phyloP scores from a whole-genome alignment of 1,140 invertebrate genomes.

The Aphis gossypii region DNA sequence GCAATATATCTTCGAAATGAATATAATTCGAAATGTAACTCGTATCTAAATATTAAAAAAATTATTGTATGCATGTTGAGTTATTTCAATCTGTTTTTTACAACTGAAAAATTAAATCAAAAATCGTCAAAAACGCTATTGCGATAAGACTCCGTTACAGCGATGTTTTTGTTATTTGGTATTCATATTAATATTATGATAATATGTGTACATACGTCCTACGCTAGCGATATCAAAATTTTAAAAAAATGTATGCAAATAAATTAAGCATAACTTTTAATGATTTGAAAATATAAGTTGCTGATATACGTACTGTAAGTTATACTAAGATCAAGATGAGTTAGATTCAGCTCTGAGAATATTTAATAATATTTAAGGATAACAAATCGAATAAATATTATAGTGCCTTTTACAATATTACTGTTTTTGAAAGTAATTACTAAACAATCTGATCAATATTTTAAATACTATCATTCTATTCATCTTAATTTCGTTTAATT shows the following conservation, averaged over 20 bases:
- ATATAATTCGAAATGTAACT: neutral
- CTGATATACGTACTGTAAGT: neutral
- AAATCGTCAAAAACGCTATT: neutral
- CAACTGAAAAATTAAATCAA: neutral
- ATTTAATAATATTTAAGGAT: neutral
- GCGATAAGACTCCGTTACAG: neutral
- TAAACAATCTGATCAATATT: conserved; percentile 15
- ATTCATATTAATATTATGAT: neutral
- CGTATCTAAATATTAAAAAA: neutral
- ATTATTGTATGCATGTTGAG: neutral
- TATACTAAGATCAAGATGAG: neutral
- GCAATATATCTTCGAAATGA: neutral
- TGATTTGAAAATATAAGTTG: neutral
- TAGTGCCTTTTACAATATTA: neutral
- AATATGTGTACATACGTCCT: neutral
- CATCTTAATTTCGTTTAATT: neutral
- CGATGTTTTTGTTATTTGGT: too few relatives aligned
- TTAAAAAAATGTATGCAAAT: neutral
- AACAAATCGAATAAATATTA: neutral
- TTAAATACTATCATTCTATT: neutral
- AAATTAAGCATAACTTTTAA: neutral
- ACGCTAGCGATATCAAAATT: neutral
- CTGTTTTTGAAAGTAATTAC: neutral
- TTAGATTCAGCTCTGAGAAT: neutral
- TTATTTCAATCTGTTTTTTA: neutral